Percentiles rank a stretch among this genome's conserved stretches.
phyloP scores from a whole-genome alignment of 1,140 invertebrate species.

The Camponotus pennsylvanicus region DNA sequence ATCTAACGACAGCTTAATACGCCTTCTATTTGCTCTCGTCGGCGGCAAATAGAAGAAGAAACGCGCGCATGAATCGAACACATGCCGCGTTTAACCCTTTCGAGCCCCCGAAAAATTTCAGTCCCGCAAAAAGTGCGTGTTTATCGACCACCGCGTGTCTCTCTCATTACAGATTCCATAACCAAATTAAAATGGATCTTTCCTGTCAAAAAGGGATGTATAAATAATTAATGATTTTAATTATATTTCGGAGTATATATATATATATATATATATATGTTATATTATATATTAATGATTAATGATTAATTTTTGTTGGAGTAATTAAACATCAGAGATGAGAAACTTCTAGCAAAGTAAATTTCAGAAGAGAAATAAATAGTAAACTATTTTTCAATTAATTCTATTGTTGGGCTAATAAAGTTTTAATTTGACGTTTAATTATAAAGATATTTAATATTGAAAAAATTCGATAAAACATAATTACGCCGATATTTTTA shows the following conservation, averaged over 20 bases:
- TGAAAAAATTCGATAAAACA: background rate
- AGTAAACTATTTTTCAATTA: background rate
- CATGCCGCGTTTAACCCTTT: background rate
- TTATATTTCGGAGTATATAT: background rate
- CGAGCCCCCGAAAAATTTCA: background rate
- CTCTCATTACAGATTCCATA: background rate
- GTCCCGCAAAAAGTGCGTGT: background rate
- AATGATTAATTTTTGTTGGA: background rate
- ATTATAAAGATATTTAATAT: background rate
- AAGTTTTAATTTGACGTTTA: background rate
- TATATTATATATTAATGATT: no score
- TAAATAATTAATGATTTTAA: background rate
- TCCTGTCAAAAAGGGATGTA: background rate
- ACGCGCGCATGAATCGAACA: background rate
- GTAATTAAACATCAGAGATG: background rate
- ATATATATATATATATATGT: no score
- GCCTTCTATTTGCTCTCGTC: constrained; percentile 34
- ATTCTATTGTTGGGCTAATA: background rate
- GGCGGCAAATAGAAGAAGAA: constrained; percentile 39
- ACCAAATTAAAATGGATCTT: background rate
- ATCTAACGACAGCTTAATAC: constrained; percentile 28
- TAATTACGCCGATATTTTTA: background rate
- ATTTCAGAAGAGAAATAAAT: background rate
- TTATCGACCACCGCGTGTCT: constrained; percentile 5
- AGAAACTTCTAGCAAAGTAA: constrained; percentile 1